phyloP scores from a whole-genome alignment of 2,113 vertebrate genomes.

The Alligator mississippiensis region DNA sequence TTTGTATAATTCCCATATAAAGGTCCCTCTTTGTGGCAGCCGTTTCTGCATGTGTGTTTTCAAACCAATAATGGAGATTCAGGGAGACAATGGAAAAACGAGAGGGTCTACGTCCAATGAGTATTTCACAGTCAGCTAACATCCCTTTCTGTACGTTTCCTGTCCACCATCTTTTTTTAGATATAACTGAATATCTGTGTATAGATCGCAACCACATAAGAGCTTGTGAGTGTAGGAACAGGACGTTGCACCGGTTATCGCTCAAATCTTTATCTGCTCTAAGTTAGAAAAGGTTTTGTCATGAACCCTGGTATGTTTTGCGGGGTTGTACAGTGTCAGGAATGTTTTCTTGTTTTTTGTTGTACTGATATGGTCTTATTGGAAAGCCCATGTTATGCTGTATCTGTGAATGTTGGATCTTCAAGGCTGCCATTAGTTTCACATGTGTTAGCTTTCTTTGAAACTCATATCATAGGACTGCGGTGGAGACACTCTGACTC shows the following conservation, averaged over 20 bases:
- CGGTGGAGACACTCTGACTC: neutral
- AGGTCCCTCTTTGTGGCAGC: neutral
- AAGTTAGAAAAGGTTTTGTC: neutral
- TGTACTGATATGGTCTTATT: neutral
- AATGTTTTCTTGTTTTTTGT: neutral
- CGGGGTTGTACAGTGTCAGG: neutral
- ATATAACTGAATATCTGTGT: neutral
- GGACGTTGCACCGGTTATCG: neutral
- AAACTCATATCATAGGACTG: neutral
- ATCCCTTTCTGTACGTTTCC: neutral
- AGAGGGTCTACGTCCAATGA: slow-evolving; percentile 18
- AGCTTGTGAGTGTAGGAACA: neutral
- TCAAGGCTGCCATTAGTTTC: neutral
- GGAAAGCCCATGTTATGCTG: neutral
- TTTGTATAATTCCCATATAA: neutral
- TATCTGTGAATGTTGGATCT: neutral
- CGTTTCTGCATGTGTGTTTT: slow-evolving; percentile 17
- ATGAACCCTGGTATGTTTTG: neutral
- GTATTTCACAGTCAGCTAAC: slow-evolving; percentile 5
- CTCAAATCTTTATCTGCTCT: neutral
- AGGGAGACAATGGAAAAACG: neutral
- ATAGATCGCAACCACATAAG: neutral
- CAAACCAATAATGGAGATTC: slow-evolving; percentile 4
- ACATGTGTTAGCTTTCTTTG: neutral
- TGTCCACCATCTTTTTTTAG: slow-evolving; percentile 22